Conservation (phyloP, 2,797 vertebrate genomes). For the Oceanodroma leucorhoa region DNA sequence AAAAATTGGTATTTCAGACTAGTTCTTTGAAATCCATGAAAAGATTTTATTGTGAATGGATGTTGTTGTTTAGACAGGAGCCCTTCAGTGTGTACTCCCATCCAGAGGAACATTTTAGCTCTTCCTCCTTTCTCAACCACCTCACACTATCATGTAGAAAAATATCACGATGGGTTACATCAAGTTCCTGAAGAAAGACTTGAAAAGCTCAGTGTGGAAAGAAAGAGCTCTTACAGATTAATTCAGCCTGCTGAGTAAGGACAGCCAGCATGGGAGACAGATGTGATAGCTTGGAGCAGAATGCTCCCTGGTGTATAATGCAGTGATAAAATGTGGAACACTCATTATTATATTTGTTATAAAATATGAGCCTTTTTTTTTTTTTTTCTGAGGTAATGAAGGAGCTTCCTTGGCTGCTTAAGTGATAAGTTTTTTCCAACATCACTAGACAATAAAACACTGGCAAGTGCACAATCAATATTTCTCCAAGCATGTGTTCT, state of each 20-base stretch:
- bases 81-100: background rate
- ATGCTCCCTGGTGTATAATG: background rate
- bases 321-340: background rate
- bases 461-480: background rate
- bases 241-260: background rate
- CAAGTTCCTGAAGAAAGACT: background rate
- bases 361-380: background rate
- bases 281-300: background rate
- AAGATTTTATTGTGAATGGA: background rate
- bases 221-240: background rate
- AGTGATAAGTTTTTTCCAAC: background rate
- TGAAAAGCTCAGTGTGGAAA: background rate
- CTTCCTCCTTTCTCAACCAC: background rate
- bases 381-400: background rate
- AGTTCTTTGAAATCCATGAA: background rate
- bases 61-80: background rate
- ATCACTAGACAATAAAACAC: background rate
- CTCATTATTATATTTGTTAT: background rate
- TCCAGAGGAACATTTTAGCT: background rate
- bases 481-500: background rate
- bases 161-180: accelerated
- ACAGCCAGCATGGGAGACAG: background rate
- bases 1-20: background rate
- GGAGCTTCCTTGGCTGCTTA: background rate
- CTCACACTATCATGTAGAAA: background rate